Base-by-base conservation (phyloP, 2,888 invertebrate species). In the Notocelia uddmanniana region DNA sequence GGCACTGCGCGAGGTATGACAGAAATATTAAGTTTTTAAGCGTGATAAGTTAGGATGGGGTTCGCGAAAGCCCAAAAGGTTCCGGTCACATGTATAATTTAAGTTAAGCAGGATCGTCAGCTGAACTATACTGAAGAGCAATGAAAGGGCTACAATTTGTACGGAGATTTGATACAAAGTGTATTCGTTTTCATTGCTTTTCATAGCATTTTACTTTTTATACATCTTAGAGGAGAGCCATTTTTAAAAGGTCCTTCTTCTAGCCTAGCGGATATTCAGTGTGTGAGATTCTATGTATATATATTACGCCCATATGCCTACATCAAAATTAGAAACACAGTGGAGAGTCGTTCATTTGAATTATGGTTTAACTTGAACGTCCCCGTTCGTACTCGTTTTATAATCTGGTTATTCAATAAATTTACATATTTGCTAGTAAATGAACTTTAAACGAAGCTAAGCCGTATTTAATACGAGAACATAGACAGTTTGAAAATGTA, bases 1-100 rank as follows among this genome's bases (percentile, higher is more conserved):
- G 85, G 83, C 88, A 85, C 86, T 71, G 54, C 86, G 75, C 68
- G 74, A 74, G 74, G 74, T 74, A 68, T 2, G 68, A 41, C 11
- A 23, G 13, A 13, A 54, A 23, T 34, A 21, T 60, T 58, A 89
- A 89, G 90, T 89, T 76, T 64, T 77, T 77, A 26, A 37, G 48
- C 19, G 21, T 15, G 10, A 37, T 13, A 55, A 59, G 37, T 45
- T 45, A n/a, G 68, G 9, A 58, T n/a, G 48, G 3, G 15, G 31
- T 58, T 45, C n/a, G 55, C 19, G 54, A 55, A 31, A 50, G 62
- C 45, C n/a, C 45, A 10, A 10, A 23, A 5, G 18, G 18, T n/a
- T 57, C 10, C n/a, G n/a, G 23, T 5, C 34, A 15, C 45, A 45
- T 45, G 15, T 23, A 23, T 19, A 50, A 50, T 50, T 50, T 18